Base-by-base conservation (phyloP, 2,888 invertebrate species). In the Caenorhabditis sp. region DNA sequence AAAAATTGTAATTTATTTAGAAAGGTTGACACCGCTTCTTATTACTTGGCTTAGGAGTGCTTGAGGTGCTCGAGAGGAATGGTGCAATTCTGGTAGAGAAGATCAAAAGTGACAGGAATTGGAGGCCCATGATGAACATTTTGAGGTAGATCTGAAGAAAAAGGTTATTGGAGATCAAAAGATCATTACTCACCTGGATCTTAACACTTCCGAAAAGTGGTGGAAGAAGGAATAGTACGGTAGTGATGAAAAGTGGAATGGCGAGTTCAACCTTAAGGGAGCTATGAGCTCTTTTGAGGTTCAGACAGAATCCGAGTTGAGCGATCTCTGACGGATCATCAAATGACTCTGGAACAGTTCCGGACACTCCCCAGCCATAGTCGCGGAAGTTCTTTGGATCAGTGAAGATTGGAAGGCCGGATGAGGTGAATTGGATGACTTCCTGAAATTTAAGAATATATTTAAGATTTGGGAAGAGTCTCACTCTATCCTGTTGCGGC, bases 321-420 rank as follows among this genome's bases (percentile, higher is more conserved):
- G 89, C 86, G 20, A 87, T 84, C 55, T 88, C 86, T 5, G 84
- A 82, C 0, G 89, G 90, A 35, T 90, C 90, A 22, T 87, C 86
- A 24, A 87, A 80, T 6, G 86, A 83, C 28, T 87, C 85, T 26
- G 90, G 90, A 24, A 91, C 85, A 18, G 90, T 89, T 47, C 90
- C 88, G 2, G 88, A 88, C 18, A 88, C 83, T 28, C 85, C 84
- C 91, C 91, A 91, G 6, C 91, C 91, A 56, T 91, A 90, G 58
- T 91, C 90, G 13, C 91, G 86, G 88, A 91, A 91, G 74, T 90
- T 90, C 64, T 90, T 91, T 18, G 90, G 91, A 53, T 91, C 91
- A 1, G 91, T 91, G 87, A 90, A 90, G 55, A 91, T 90, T 44
- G 91, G 91, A 51, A 88, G 86, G 2, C 88, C 89, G 53, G 89